Evolutionary conservation across 2,113 vertebrate genomes (phyloP), one percentile per base, ranked within the genome.

Genomic region (Hippoglossus stenolepis): DNA sequence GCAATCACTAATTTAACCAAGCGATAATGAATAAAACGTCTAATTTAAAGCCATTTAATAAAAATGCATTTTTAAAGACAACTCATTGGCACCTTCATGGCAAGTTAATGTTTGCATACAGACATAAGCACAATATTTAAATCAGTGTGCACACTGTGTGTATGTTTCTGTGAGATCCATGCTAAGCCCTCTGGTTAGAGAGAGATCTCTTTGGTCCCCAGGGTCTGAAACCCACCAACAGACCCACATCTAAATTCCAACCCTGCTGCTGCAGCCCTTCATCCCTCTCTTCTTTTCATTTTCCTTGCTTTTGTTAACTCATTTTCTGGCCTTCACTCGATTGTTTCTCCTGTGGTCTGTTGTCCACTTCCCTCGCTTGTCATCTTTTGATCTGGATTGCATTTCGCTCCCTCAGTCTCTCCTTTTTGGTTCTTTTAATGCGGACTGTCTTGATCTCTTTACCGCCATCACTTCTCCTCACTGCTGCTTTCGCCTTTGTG

Each of bases 191-290:
- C 18, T 51, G 70, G 68, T 45, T 4, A 40, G 10, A 56, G 61
- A 51, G 23, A 56, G 38, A 49, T 23, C 21, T 77, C 47, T 70
- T 4, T 35, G 68, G 23, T 82, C 77, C 66, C 51, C 26, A 17
- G 3, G 45, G 62, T 51, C 13, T 74, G 28, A 11, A 70, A 66
- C 57, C 47, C 57, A 51, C 56, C 31, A 76, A 54, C 73, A 75
- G 53, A 53, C 67, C 58, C 35, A 54, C 40, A 84, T 78, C 56
- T 76, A 76, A 80, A 87, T 87, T 83, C 61, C 79, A 23, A 66
- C 76, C 51, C 65, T 82, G 54, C 72, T 63, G 53, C 10, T 60
- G 43, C 26, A 73, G 31, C 57, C 38, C 13, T 43, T 62, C 38
- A 45, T 70, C 26, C 20, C 10, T 66, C 18, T 66, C n/a, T 57